These are phyloP conservation scores for Trachelus stipa DNA, from an alignment of 2,888 invertebrate genomes.

Conservation along the genomic window DNA sequence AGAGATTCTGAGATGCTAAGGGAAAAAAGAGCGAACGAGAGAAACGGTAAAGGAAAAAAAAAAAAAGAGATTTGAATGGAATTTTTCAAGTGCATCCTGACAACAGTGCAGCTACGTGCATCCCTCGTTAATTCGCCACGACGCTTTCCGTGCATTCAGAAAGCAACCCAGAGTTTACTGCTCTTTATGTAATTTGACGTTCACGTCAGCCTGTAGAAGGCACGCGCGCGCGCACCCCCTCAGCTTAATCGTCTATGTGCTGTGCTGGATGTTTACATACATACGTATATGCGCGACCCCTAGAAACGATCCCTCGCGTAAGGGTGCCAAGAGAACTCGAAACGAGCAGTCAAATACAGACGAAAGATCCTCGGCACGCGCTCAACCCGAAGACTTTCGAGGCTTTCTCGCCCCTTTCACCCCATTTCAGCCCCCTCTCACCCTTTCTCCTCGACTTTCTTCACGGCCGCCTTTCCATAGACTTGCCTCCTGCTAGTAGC, in stretches of 20 bases:
- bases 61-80: background rate
- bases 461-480: constrained; percentile 29
- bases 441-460: constrained; percentile 14
- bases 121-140: background rate
- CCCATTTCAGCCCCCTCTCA: background rate
- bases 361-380: constrained; percentile 33
- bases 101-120: background rate
- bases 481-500: constrained; percentile 38
- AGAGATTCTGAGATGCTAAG: constrained; percentile 31
- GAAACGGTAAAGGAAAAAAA: background rate
- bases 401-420: constrained; percentile 6
- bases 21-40: constrained; percentile 30
- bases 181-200: background rate
- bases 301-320: background rate
- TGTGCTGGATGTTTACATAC: background rate
- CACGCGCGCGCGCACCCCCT: background rate
- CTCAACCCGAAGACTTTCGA: constrained; percentile 22
- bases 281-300: background rate
- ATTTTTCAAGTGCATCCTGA: background rate
- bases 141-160: background rate
- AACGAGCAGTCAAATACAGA: constrained; percentile 35
- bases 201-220: background rate
- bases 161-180: background rate
- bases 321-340: constrained; percentile 5
- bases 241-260: background rate